Evolutionary conservation across 2,888 invertebrate species (phyloP), one percentile per base, ranked within the genome.

Genomic region (Drosophila mulleri): DNA sequence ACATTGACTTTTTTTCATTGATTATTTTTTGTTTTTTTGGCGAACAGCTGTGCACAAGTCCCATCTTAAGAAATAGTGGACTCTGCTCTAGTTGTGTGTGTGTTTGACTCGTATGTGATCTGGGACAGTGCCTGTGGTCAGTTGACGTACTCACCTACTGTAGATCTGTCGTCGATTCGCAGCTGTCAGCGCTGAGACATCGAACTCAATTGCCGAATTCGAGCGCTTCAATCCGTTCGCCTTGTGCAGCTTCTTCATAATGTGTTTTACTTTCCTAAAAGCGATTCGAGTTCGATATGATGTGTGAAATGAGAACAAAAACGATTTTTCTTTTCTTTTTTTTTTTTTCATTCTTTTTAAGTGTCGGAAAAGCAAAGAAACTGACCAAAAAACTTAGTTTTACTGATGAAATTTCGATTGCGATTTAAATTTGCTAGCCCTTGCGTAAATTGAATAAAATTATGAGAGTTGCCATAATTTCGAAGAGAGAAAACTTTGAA

Each of bases 151-250:
- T 91, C 80, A 93, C 93, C 94, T 93, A 82, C 94, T 94, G 75
- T 95, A 95, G 0, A 95, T 94, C 76, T 94, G 94, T 72, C 96
- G 93, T 88, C 94, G 95, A 81, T 94, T 94, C 2, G 96, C 95
- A 1, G 95, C 95, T 5, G 95, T 94, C 37, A 96, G 93, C 0
- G 95, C 94, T 53, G 94, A 94, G 16, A 94, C 94, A 80, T 95
- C 95, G 80, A 96, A 94, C 89, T 96, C 96, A 3, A 95, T 95
- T 0, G 95, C 96, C 14, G 96, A 96, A 91, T 95, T 95, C 29
- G 96, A 95, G 67, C 96, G 93, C 68, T 95, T 93, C 70, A 95
- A 94, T n/a, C 92, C 92, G 75, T 92, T 92, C 82, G 90, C 90
- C 80, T 91, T 91, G 86, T 92, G 91, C 81, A 92, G 83, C 83